phyloP scores from a whole-genome alignment of 2,113 vertebrate genomes.

The Danionella cerebrum region DNA sequence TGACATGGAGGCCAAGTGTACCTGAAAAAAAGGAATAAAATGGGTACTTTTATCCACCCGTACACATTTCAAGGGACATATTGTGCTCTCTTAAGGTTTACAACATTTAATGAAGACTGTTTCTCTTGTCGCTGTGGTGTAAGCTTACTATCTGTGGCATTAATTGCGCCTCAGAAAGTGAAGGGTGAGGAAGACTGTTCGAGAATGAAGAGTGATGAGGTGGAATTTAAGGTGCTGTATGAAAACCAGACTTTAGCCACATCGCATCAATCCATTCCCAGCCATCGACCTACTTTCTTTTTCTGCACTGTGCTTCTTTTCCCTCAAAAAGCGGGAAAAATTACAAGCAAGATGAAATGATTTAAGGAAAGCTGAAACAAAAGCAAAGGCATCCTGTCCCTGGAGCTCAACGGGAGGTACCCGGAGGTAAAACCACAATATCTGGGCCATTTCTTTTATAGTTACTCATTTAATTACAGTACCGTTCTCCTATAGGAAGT shows the following conservation, averaged over 20 bases:
- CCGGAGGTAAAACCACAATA: conserved; percentile 23
- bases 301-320: conserved; percentile 25
- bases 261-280: conserved; percentile 23
- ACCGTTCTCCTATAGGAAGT: conserved; percentile 9
- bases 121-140: background rate
- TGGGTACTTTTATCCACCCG: background rate
- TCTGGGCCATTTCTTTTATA: conserved; percentile 30
- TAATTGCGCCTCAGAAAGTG: background rate
- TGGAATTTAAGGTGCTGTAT: conserved; percentile 5
- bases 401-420: conserved; percentile 3
- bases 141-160: background rate
- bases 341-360: background rate
- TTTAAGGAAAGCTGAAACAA: background rate
- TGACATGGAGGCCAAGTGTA: conserved; percentile 76
- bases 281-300: conserved; percentile 34
- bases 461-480: conserved; percentile 28
- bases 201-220: background rate
- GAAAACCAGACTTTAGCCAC: conserved; percentile 24
- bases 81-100: background rate
- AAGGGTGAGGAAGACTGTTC: background rate
- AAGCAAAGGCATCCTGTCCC: background rate
- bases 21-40: conserved; percentile 45
- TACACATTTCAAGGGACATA: background rate
- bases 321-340: background rate
- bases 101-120: background rate